Conservation (phyloP, 2,797 vertebrate genomes). For the Microctenopoma stevenorrisi region DNA sequence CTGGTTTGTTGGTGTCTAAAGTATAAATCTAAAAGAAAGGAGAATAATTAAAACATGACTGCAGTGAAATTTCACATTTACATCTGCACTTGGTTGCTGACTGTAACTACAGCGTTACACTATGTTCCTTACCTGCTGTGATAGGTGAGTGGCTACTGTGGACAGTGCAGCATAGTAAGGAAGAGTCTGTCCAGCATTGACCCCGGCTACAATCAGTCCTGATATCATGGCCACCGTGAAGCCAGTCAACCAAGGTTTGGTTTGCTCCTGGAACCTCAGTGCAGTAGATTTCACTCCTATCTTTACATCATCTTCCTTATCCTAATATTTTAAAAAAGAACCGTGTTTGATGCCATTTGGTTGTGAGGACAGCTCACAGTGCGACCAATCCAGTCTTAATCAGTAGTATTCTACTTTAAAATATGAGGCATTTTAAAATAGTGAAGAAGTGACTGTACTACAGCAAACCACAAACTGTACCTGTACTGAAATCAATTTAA, state of each 20-base stretch:
- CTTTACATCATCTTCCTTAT: slow-evolving; percentile 91
- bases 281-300: slow-evolving; percentile 96
- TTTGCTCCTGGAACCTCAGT: slow-evolving; percentile 88
- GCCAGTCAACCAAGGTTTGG: slow-evolving; percentile 91
- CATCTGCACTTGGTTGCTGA: background rate
- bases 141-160: slow-evolving; percentile 83
- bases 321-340: slow-evolving; percentile 76
- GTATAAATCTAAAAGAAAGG: slow-evolving; percentile 87
- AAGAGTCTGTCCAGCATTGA: slow-evolving; percentile 86
- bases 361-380: background rate
- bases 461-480: too few relatives aligned
- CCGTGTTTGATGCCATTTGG: too few relatives aligned
- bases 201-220: slow-evolving; percentile 85
- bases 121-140: slow-evolving; percentile 86
- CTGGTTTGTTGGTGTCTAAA: slow-evolving; percentile 90
- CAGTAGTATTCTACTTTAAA: background rate
- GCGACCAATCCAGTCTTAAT: background rate
- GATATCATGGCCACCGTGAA: slow-evolving; percentile 89
- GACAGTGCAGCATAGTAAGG: slow-evolving; percentile 89
- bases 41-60: background rate
- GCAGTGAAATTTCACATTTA: background rate
- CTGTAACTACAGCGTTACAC: too few relatives aligned
- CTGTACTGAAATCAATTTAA: background rate
- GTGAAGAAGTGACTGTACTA: background rate
- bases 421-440: background rate